Base-by-base conservation (phyloP, 2,888 invertebrate genomes). In the Mesochorus sp. region DNA sequence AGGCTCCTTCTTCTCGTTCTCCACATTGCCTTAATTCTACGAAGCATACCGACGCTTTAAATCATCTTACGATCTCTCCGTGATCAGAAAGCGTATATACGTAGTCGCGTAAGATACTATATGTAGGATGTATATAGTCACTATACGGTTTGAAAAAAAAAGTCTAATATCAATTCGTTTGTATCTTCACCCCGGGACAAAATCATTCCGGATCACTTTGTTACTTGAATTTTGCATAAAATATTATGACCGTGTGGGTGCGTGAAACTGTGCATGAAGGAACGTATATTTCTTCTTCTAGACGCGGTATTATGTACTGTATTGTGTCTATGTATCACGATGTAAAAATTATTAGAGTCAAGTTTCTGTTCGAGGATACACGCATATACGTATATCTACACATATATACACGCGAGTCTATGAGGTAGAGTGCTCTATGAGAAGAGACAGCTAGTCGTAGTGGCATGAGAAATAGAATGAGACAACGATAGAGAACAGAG, bases 361-460 rank as follows among this genome's bases (percentile, higher is more conserved):
- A 78, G 78, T 80, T 83, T 80, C 80, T 78, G 78, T 79, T 73
- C 64, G 74, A 64, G 62, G 72, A 57, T 64, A 64, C 53, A 53
- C n/a, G n/a, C n/a, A n/a, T n/a, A n/a, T n/a, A n/a, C n/a, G n/a
- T n/a, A n/a, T n/a, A n/a, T n/a, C n/a, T n/a, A n/a, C n/a, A n/a
- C n/a, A n/a, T n/a, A n/a, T n/a, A n/a, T n/a, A n/a, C n/a, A n/a
- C n/a, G n/a, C n/a, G 75, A 55, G 53, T 67, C 42, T 59, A 47
- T 70, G 31, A 53, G 53, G 80, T 74, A 28, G 51, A 73, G 64
- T 66, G 59, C 64, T 28, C 71, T 47, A 53, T 42, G 37, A 55
- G 74, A 24, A 61, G 59, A 59, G 66, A 61, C 47, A 47, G 49
- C 31, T 49, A 61, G 47, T 34, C 5, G 34, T 59, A 72, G 39